Evolutionary conservation across 2,113 vertebrate genomes (phyloP).

Genomic region (Eurystomus gularis): DNA sequence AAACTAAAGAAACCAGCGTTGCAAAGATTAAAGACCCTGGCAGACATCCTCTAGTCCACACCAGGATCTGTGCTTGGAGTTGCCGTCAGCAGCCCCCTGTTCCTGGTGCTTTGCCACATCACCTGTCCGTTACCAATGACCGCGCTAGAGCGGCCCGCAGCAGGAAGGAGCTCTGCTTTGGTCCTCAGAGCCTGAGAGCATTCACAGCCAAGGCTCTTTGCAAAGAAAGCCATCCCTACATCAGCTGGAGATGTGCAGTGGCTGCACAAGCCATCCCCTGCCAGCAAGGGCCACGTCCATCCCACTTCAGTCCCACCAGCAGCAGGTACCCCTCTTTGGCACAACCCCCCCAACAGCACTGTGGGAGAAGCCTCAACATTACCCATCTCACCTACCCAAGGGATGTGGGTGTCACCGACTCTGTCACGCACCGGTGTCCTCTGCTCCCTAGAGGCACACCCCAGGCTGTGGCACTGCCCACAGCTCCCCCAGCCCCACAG

Average conservation of each 20-base stretch:
- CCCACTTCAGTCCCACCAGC: background rate
- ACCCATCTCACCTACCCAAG: background rate
- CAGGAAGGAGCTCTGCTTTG: background rate
- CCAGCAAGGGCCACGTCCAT: fast-evolving
- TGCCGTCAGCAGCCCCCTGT: fast-evolving
- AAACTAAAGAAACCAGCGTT: fast-evolving
- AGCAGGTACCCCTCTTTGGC: fast-evolving
- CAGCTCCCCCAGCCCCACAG: background rate
- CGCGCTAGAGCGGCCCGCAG: fast-evolving
- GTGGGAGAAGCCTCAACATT: fast-evolving
- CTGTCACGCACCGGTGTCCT: background rate
- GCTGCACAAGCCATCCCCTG: background rate
- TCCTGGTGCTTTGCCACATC: fast-evolving
- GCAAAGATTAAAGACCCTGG: background rate
- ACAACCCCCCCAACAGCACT: background rate
- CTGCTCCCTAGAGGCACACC: background rate
- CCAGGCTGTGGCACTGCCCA: fast-evolving
- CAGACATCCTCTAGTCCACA: fast-evolving
- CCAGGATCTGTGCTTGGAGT: fast-evolving
- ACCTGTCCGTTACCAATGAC: fast-evolving
- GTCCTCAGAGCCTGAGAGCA: background rate
- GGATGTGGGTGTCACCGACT: fast-evolving
- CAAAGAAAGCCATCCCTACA: background rate
- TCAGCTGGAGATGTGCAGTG: background rate
- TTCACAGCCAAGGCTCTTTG: background rate